These are phyloP conservation scores for Euthynnus affinis DNA, from an alignment of 2,797 vertebrate genomes.

Conservation along the genomic window DNA sequence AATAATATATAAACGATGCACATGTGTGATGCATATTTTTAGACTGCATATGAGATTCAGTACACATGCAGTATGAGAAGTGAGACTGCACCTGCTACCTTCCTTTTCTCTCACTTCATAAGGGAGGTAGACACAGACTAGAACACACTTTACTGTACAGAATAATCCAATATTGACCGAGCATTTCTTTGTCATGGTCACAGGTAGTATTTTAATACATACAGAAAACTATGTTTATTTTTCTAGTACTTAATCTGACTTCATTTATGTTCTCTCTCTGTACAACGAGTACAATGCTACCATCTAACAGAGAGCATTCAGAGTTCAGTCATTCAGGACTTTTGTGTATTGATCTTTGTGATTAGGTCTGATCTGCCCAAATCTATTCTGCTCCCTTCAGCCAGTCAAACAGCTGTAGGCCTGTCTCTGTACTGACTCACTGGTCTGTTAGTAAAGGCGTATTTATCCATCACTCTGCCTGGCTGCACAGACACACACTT, in stretches of 20 bases:
- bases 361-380: constrained; percentile 31
- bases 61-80: neutral
- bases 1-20: neutral
- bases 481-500: constrained; percentile 58
- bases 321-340: neutral
- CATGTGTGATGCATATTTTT: neutral
- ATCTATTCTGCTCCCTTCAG: constrained; percentile 22
- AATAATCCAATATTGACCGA: constrained; percentile 21
- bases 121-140: neutral
- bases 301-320: constrained; percentile 1
- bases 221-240: constrained; percentile 19
- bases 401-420: constrained; percentile 42
- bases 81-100: constrained; percentile 22
- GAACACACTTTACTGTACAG: neutral
- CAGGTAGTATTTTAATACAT: constrained; percentile 22
- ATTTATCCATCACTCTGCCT: constrained; percentile 67
- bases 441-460: constrained; percentile 67
- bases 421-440: constrained; percentile 46
- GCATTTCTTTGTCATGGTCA: constrained; percentile 15
- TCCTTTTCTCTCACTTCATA: constrained; percentile 22
- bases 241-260: constrained; percentile 17
- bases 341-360: constrained; percentile 24
- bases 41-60: neutral
- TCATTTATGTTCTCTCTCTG: neutral
- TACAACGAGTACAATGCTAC: neutral